Base-by-base conservation (phyloP, 2,113 vertebrate genomes). In the Speoplatyrhinus poulsoni region DNA sequence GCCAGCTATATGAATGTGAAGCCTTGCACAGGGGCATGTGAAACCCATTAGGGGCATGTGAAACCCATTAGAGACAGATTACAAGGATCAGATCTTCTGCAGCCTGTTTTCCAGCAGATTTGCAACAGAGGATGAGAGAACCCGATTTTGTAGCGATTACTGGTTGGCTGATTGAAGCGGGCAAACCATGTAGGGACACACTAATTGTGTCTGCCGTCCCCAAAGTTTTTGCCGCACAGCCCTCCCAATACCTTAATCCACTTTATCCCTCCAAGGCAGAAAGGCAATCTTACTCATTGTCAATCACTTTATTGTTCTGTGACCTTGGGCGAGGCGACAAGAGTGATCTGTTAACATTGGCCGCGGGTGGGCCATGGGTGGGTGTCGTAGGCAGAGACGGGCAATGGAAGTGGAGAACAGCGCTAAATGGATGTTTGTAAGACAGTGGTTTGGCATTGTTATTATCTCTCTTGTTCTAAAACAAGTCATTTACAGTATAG, bases 321-420 rank as follows among this genome's bases (percentile, higher is more conserved):
- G 88, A 90, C 89, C 89, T 91, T 91, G 91, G 83, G 79, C 83
- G 78, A 82, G 73, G 77, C 76, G 67, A 83, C 84, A 86, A 87
- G 75, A 80, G 87, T 84, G 87, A 75, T 82, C 58, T 19, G 72
- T 77, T 85, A 85, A 68, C 46, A 26, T 26, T 9, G 67, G 46
- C 65, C 63, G 75, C 77, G 62, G 73, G 71, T 41, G 36, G 36
- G 19, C 26, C 26, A 41, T 6, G 7, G 36, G 36, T 41, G 36
- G 36, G 5, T 41, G 36, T 41, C 3, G 7, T 41, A 8, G 36
- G 7, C 5, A 41, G 36, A 41, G 36, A 41, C 7, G 36, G 36
- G 36, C 7, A 26, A 26, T 26, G 2, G 36, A 5, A 41, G 36
- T 41, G 36, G 36, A 41, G 36, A 5, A 5, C 4, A 41, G 7